Conservation (phyloP, 2,888 invertebrate species). For the Drosophila subquinaria region DNA sequence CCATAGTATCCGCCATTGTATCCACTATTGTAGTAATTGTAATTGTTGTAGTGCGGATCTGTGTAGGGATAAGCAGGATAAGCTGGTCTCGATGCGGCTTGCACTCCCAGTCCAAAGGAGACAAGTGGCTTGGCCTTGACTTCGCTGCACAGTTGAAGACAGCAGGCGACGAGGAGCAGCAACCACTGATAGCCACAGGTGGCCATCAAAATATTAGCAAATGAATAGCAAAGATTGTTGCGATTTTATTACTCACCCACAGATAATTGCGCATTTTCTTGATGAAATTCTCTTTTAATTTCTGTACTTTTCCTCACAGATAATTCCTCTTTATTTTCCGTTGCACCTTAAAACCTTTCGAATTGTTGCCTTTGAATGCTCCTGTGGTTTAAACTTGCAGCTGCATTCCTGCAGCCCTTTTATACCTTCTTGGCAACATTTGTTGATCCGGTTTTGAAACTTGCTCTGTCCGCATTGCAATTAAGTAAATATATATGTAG, state of each 20-base stretch:
- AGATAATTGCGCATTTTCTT: slow-evolving; percentile 58
- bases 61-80: slow-evolving; percentile 17
- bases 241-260: slow-evolving; percentile 39
- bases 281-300: slow-evolving; percentile 9
- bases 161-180: slow-evolving; percentile 29
- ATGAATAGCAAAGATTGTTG: slow-evolving; percentile 4
- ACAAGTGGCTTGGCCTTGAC: slow-evolving; percentile 61
- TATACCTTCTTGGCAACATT: slow-evolving; percentile 45
- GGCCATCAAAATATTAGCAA: slow-evolving; percentile 20
- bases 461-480: slow-evolving; percentile 9
- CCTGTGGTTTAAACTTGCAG: slow-evolving; percentile 25
- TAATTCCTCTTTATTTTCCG: neutral
- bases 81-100: slow-evolving; percentile 29
- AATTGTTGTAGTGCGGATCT: slow-evolving; percentile 53
- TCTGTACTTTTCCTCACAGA: neutral
- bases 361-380: slow-evolving; percentile 3
- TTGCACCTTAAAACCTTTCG: neutral
- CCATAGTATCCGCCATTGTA: slow-evolving; percentile 22
- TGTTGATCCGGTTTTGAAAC: slow-evolving; percentile 37
- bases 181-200: slow-evolving; percentile 42
- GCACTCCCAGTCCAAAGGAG: slow-evolving; percentile 59
- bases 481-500: slow-evolving; percentile 1
- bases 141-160: slow-evolving; percentile 21
- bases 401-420: slow-evolving; percentile 46
- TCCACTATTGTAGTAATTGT: slow-evolving; percentile 44